A percentile compares a stretch with the other conserved stretches of the same genome.
phyloP scores from a whole-genome alignment of 2,113 vertebrate species.

The Porphyrio hochstetteri region DNA sequence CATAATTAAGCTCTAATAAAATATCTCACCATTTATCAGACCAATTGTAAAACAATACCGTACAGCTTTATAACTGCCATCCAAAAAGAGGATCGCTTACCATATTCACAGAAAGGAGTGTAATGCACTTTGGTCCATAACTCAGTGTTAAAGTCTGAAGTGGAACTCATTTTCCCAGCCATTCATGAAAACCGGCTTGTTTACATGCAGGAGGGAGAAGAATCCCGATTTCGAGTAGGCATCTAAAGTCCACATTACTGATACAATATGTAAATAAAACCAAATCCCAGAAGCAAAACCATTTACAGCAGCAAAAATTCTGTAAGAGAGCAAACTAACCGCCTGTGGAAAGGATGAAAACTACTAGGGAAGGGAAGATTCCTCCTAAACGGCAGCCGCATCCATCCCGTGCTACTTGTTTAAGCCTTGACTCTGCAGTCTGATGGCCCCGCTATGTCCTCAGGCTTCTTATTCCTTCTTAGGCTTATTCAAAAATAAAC shows the following conservation, averaged over 20 bases:
- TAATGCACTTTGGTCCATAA: not conserved
- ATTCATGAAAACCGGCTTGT: not conserved
- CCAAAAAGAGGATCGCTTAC: slow-evolving; percentile 5
- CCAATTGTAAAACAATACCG: not conserved
- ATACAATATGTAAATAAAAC: not conserved
- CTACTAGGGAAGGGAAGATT: slow-evolving; percentile 6
- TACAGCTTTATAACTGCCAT: not conserved
- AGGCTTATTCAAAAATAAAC: not conserved
- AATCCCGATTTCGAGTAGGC: not conserved
- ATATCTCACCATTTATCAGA: not conserved
- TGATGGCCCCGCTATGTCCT: not conserved
- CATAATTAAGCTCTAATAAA: not conserved
- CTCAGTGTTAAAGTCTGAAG: not conserved
- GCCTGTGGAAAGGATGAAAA: not conserved
- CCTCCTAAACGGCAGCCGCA: not conserved
- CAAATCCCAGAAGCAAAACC: not conserved
- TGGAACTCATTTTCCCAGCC: not conserved
- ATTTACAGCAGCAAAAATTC: not conserved
- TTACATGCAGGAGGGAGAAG: not conserved
- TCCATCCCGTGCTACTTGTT: not conserved
- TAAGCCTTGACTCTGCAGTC: not conserved
- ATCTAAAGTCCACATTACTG: not conserved
- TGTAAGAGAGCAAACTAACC: not conserved
- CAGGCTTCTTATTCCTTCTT: not conserved
- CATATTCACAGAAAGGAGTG: not conserved